These are phyloP conservation scores for Teleopsis dalmanni DNA, from an alignment of 1,140 invertebrate genomes.

Conservation along the genomic window DNA sequence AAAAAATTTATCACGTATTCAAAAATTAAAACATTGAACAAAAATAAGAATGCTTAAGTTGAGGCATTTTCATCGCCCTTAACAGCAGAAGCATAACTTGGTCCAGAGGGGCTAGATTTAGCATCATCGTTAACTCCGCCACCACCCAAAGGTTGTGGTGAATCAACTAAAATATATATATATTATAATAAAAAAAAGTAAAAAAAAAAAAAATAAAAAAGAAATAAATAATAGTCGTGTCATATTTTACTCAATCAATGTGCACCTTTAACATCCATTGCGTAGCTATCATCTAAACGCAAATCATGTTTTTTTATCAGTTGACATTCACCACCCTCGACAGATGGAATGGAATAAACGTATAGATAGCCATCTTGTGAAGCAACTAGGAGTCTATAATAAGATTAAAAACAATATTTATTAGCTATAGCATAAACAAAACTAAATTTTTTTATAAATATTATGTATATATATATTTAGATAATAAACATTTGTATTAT, in stretches of 20 bases:
- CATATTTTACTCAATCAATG: slow-evolving; percentile 12
- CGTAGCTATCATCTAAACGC: slow-evolving; percentile 34
- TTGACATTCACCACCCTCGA: slow-evolving; percentile 83
- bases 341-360: slow-evolving; percentile 82
- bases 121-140: slow-evolving; percentile 23
- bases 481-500: too few species aligned
- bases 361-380: slow-evolving; percentile 87
- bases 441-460: too few species aligned
- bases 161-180: slow-evolving; percentile 30
- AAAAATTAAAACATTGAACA: too few species aligned
- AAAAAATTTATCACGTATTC: too few species aligned
- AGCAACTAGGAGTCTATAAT: slow-evolving; percentile 61
- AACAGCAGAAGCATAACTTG: slow-evolving; percentile 36
- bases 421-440: not conserved
- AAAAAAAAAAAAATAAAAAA: not conserved
- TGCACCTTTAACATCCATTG: slow-evolving; percentile 42
- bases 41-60: too few species aligned
- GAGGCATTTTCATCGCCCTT: slow-evolving; percentile 32
- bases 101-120: slow-evolving; percentile 15
- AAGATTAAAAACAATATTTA: not conserved
- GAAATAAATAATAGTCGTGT: not conserved
- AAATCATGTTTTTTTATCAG: slow-evolving; percentile 53
- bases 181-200: not conserved
- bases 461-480: too few species aligned
- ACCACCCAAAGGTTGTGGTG: slow-evolving; percentile 33